Evolutionary conservation across 1,140 invertebrate species (phyloP).

Genomic region (Bradynema listronoti): DNA sequence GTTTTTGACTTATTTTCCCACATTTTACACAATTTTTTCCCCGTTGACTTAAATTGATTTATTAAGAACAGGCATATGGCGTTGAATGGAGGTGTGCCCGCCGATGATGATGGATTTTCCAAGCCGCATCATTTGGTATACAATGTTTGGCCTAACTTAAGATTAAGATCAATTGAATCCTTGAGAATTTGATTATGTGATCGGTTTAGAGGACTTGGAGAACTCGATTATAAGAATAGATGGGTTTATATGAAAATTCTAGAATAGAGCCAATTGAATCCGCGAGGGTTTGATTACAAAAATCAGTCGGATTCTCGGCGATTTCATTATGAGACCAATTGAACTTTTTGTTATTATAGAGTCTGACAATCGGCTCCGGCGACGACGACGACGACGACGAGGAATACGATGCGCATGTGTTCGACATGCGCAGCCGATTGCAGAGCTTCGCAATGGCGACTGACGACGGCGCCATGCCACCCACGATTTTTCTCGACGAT

Average conservation of each 20-base stretch:
- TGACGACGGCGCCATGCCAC: slow-evolving; percentile 17
- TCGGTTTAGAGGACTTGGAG: too few relatives aligned
- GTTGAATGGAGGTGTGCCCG: too few relatives aligned
- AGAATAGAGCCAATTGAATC: too few relatives aligned
- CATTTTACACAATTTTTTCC: too few relatives aligned
- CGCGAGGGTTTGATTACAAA: too few relatives aligned
- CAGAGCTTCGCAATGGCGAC: slow-evolving; percentile 16
- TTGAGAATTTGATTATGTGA: too few relatives aligned
- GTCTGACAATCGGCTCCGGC: slow-evolving; percentile 30
- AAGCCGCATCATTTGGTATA: background rate
- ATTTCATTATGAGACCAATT: background rate
- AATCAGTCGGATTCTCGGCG: too few relatives aligned
- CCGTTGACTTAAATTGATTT: too few relatives aligned
- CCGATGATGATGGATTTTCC: background rate
- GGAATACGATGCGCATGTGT: slow-evolving; percentile 8
- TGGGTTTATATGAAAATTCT: too few relatives aligned
- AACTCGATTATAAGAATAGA: too few relatives aligned
- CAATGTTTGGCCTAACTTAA: background rate
- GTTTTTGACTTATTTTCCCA: too few relatives aligned
- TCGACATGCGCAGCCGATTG: slow-evolving; percentile 10
- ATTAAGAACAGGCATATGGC: too few relatives aligned
- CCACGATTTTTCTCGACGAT: slow-evolving; percentile 24
- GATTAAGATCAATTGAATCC: background rate
- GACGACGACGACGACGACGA: slow-evolving; percentile 32
- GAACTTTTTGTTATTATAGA: slow-evolving; percentile 28